Evolutionary conservation across 2,113 vertebrate genomes (phyloP).

Genomic region (Panthera leo): DNA sequence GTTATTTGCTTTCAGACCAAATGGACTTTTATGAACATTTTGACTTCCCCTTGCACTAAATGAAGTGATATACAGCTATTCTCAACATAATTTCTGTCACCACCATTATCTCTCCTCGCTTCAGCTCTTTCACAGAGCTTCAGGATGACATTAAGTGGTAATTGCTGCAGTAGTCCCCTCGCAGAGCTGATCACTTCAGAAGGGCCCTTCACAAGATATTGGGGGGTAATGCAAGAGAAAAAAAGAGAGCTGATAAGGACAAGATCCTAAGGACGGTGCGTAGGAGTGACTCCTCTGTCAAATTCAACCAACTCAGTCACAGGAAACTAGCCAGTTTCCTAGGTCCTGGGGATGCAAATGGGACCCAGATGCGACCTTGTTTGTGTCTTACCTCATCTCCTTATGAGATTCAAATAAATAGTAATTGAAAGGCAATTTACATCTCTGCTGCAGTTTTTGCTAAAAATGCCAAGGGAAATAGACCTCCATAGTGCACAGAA

Average conservation of each 20-base stretch:
- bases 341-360: background rate
- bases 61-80: conserved; percentile 71
- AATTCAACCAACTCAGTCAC: no score
- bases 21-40: conserved; percentile 76
- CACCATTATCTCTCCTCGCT: conserved; percentile 68
- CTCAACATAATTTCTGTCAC: conserved; percentile 75
- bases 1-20: conserved; percentile 80
- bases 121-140: conserved; percentile 71
- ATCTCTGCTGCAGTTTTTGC: background rate
- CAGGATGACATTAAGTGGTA: conserved; percentile 67
- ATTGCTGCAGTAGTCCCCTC: conserved; percentile 73
- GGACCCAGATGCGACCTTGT: background rate
- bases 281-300: background rate
- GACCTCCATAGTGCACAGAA: background rate
- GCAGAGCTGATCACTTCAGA: conserved; percentile 35
- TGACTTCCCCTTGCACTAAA: conserved; percentile 75
- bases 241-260: background rate
- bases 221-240: no score
- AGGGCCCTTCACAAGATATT: background rate
- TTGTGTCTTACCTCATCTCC: background rate
- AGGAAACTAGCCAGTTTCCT: background rate
- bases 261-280: fast-evolving
- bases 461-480: background rate
- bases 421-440: background rate
- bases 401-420: conserved; percentile 5